phyloP scores from a whole-genome alignment of 1,140 invertebrate genomes.

The Calycopis cecrops region DNA sequence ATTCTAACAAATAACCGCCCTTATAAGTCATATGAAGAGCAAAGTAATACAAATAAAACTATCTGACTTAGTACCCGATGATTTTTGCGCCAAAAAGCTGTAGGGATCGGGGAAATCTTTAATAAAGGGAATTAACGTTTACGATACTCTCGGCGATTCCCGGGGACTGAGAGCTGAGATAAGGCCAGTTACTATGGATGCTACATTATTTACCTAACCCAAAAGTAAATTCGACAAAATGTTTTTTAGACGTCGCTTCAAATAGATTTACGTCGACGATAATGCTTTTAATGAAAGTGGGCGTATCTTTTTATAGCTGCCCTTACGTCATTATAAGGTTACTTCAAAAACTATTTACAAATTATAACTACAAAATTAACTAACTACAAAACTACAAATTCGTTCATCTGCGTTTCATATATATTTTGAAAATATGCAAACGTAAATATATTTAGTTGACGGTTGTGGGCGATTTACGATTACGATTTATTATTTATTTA shows the following conservation, averaged over 20 bases:
- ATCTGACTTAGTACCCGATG: background rate
- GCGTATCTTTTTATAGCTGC: background rate
- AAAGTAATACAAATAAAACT: slow-evolving; percentile 1
- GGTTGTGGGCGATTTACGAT: too few relatives aligned
- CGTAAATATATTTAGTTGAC: too few relatives aligned
- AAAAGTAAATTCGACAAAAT: slow-evolving; percentile 8
- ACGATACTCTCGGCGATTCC: slow-evolving; percentile 21
- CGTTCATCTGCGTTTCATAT: too few relatives aligned
- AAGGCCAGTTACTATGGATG: slow-evolving; percentile 19
- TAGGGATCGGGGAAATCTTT: slow-evolving; percentile 11
- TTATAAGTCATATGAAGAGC: background rate
- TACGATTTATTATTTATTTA: too few relatives aligned
- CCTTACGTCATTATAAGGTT: background rate
- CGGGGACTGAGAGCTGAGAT: slow-evolving; percentile 24
- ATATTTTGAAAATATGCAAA: too few relatives aligned
- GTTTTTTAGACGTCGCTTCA: slow-evolving; percentile 5
- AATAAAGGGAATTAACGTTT: slow-evolving; percentile 12
- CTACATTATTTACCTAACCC: slow-evolving; percentile 8
- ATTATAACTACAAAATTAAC: background rate
- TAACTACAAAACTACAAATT: too few relatives aligned
- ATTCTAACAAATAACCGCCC: too few relatives aligned
- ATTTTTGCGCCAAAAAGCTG: slow-evolving; percentile 7
- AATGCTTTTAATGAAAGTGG: slow-evolving; percentile 11
- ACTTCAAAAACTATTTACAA: background rate
- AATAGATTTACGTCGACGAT: slow-evolving; percentile 12